Base-by-base conservation (phyloP, 2,797 vertebrate species). In the Epinephelus coioides region DNA sequence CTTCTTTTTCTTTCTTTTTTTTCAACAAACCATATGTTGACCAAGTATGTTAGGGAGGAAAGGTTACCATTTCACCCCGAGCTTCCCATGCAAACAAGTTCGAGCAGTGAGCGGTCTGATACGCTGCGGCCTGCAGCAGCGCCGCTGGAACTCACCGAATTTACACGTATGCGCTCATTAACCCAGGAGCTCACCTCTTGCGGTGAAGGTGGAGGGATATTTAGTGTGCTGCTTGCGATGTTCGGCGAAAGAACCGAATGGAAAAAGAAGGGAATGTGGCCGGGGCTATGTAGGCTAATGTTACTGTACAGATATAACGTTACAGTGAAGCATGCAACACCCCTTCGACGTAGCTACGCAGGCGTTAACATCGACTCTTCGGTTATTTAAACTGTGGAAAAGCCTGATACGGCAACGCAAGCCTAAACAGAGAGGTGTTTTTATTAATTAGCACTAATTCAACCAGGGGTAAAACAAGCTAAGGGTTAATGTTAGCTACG, bases 121-220 rank as follows among this genome's bases (percentile, higher is more conserved):
- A 5, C 11, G 78, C 68, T 66, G 85, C 68, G 89, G 87, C 83
- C 82, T 86, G 64, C 57, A 73, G 50, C 44, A 21, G 49, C 51
- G 66, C 64, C 30, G 19, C 56, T 38, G 46, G 21, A 13, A 2
- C 54, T 6, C 57, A 14, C 34, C 6, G 23, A 2, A 19, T 18
- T 14, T 51, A 27, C 73, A 73, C 65, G 57, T 53, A 56, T n/a
- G 69, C 56, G 73, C 61, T 68, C 49, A 74, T 43, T 21, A 50
- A 69, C 43, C 3, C 57, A 1, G 6, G 17, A 34, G 25, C 38
- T 19, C 55, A 6, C 30, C 3, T 40, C 60, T 6, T 18, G 10
- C 27, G 8, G 5, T 19, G 2, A 25, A 55, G 66, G 71, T 70
- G 69, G 61, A 68, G 67, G 60, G 54, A 71, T 50, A 68, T 5